Base-by-base conservation (phyloP, 2,888 invertebrate species). In the Rotaria socialis region DNA sequence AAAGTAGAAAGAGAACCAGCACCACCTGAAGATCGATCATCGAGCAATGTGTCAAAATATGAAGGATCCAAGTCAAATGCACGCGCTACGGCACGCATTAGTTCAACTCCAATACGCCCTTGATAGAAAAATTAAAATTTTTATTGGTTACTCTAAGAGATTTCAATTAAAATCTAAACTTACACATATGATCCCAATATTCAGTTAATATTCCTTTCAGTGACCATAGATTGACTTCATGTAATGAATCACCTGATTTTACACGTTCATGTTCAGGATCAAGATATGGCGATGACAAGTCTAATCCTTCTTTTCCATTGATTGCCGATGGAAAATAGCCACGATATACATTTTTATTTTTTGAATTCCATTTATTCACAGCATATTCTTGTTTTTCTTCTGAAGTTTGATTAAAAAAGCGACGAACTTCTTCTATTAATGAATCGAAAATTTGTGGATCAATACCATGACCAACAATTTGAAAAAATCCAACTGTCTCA, bases 301-400 rank as follows among this genome's bases (percentile, higher is more conserved):
- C 67, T 16, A 67, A 67, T 43, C 67, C 85, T 67, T 85, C 85
- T 85, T 85, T 47, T 47, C 50, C 50, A 74, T 85, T 74, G n/a
- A 67, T 27, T 27, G n/a, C 50, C 7, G 67, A 41, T 43, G 67
- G 74, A 85, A 74, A 85, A 58, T 85, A 85, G 5, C 74, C 85
- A 10, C 67, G 67, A 27, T 85, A 85, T 35, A n/a, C 74, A 24
- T 85, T 85, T n/a, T 14, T 8, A 85, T 41, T 50, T 24, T 3
- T 5, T 14, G 74, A 19, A 47, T 85, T 67, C 43, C 16, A 85
- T 47, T 52, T 43, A 16, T 47, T 35, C n/a, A 47, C 19, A 43
- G 67, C 50, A 4, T 67, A 24, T 47, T 67, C 8, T 67, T 67
- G 43, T 85, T 67, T 85, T 50, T 85, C 24, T 27, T 85, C 85